These are phyloP conservation scores for Sebastes iracundus DNA, from an alignment of 2,797 vertebrate genomes.

Conservation along the genomic window DNA sequence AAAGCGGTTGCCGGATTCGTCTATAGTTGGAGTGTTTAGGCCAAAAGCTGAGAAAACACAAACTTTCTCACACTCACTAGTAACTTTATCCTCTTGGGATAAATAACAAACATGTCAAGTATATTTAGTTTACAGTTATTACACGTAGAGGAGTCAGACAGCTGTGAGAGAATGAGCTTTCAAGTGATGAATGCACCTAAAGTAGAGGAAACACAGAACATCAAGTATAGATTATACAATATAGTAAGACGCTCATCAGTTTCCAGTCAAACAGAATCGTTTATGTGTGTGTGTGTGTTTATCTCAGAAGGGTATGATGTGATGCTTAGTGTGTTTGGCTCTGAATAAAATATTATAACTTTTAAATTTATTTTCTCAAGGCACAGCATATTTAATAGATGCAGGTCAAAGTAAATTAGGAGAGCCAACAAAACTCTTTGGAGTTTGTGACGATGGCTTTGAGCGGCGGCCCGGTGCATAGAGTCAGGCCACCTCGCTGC, in stretches of 20 bases:
- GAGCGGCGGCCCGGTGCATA: constrained; percentile 45
- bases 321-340: constrained; percentile 22
- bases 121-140: constrained; percentile 21
- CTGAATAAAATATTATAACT: constrained; percentile 29
- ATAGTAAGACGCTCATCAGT: constrained; percentile 4
- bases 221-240: constrained; percentile 12
- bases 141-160: constrained; percentile 9
- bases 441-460: constrained; percentile 52
- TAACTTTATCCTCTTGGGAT: constrained; percentile 4
- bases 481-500: constrained; percentile 22
- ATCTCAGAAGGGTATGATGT: neutral
- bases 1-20: too few relatives aligned
- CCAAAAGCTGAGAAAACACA: constrained; percentile 17
- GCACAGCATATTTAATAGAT: constrained; percentile 65
- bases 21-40: constrained; percentile 24
- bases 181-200: constrained; percentile 21
- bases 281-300: neutral
- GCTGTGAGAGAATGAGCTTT: neutral
- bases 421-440: constrained; percentile 57
- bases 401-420: constrained; percentile 46
- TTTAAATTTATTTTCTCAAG: constrained; percentile 47
- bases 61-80: neutral
- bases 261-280: constrained; percentile 13
- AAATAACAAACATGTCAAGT: constrained; percentile 38
- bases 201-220: constrained; percentile 21